phyloP scores from a whole-genome alignment of 2,888 invertebrate genomes.

The Clivina fossor region DNA sequence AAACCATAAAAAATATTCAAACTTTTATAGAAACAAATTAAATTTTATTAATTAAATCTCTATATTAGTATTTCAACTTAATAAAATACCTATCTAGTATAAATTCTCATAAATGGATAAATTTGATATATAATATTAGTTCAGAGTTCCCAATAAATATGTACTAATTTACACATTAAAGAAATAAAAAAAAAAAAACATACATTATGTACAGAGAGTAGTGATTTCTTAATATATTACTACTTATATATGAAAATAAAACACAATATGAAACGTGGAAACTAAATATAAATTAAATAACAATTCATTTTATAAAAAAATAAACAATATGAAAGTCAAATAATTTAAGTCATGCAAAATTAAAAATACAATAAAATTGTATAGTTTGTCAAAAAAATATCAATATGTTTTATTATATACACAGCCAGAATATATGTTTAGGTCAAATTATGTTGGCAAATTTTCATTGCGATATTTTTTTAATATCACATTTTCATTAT shows the following conservation, averaged over 20 bases:
- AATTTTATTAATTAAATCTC: constrained; percentile 22
- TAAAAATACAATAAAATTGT: neutral
- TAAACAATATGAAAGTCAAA: constrained; percentile 24
- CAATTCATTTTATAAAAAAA: constrained; percentile 18
- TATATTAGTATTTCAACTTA: constrained; percentile 11
- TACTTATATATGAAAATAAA: constrained; percentile 13
- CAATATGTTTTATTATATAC: constrained; percentile 19
- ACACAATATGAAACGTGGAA: constrained; percentile 13
- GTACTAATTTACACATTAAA: constrained; percentile 11
- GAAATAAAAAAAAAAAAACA: neutral
- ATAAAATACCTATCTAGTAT: neutral
- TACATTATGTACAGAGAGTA: constrained; percentile 21
- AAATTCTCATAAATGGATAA: constrained; percentile 1
- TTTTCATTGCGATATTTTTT: constrained; percentile 13
- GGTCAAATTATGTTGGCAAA: constrained; percentile 17
- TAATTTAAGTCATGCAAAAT: constrained; percentile 21
- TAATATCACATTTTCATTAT: constrained; percentile 20
- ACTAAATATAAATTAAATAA: constrained; percentile 23
- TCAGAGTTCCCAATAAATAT: constrained; percentile 29
- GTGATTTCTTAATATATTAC: constrained; percentile 13
- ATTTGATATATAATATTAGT: constrained; percentile 20
- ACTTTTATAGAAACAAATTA: constrained; percentile 10
- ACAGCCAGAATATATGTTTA: constrained; percentile 27
- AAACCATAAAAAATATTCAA: constrained; percentile 7
- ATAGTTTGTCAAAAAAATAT: constrained; percentile 1